A percentile compares a stretch with the other conserved stretches of the same genome.
phyloP scores from a whole-genome alignment of 2,888 invertebrate species.

The Melanargia galathea region DNA sequence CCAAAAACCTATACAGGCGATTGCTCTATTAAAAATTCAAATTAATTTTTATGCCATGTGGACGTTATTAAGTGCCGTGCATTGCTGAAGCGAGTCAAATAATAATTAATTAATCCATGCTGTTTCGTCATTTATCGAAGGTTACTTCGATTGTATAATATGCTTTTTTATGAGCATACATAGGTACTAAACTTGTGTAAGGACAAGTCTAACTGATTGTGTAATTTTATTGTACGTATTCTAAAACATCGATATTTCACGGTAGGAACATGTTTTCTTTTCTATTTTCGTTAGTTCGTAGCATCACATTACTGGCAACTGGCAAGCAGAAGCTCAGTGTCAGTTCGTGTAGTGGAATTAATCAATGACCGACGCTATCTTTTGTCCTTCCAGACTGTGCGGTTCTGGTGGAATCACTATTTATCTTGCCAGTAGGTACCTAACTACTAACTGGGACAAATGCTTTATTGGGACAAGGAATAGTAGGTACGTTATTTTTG shows the following conservation, averaged over 20 bases:
- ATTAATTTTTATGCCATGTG: too few species aligned
- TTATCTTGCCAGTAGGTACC: conserved; percentile 25
- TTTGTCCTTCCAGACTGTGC: conserved; percentile 40
- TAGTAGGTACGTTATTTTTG: not conserved
- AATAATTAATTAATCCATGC: too few species aligned
- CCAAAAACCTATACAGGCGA: too few species aligned
- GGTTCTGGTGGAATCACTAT: conserved; percentile 35
- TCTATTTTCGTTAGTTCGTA: not conserved
- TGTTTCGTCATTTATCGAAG: too few species aligned
- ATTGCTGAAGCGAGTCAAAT: too few species aligned
- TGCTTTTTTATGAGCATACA: too few species aligned
- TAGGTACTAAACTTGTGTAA: too few species aligned
- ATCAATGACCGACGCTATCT: conserved; percentile 51
- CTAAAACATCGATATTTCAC: too few species aligned
- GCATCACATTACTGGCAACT: conserved; percentile 25
- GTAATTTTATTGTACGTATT: not conserved
- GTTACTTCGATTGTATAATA: too few species aligned
- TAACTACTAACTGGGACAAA: conserved; percentile 32
- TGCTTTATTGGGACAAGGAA: conserved; percentile 24
- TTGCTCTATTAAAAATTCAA: too few species aligned
- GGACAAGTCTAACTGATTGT: too few species aligned
- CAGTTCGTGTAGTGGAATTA: conserved; percentile 62
- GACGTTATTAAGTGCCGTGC: too few species aligned
- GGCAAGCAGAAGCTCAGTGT: conserved; percentile 45
- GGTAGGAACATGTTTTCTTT: not conserved